These are phyloP conservation scores for Ceramica pisi DNA, from an alignment of 2,888 invertebrate genomes.

Conservation along the genomic window DNA sequence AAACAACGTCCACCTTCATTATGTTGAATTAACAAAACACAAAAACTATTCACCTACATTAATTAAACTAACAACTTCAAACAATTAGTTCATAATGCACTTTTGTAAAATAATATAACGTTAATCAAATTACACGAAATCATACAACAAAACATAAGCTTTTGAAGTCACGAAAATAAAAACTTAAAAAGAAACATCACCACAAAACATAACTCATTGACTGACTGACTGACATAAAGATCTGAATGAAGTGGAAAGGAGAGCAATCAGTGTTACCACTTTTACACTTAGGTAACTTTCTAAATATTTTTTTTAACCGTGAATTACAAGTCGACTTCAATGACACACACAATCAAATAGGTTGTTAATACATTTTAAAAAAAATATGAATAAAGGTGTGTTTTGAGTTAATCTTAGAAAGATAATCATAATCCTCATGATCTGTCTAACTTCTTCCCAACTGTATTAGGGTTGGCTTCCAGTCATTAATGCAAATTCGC, in stretches of 20 bases:
- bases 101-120: constrained; percentile 69
- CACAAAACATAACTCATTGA: constrained; percentile 67
- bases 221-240: constrained; percentile 50
- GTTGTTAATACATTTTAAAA: too few species aligned
- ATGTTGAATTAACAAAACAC: constrained; percentile 83
- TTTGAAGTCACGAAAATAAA: constrained; percentile 78
- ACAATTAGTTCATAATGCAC: constrained; percentile 66
- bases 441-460: too few species aligned
- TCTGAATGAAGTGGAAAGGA: not conserved
- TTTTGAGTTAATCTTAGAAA: too few species aligned
- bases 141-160: constrained; percentile 74
- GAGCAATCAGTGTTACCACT: not conserved
- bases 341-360: too few species aligned
- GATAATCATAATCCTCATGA: too few species aligned
- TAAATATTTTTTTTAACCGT: not conserved
- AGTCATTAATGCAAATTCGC: too few species aligned
- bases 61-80: constrained; percentile 68
- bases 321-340: too few species aligned
- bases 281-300: not conserved
- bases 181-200: constrained; percentile 74
- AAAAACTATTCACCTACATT: constrained; percentile 68
- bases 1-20: constrained; percentile 86
- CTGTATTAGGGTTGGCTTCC: too few species aligned
- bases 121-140: constrained; percentile 71
- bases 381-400: too few species aligned